Evolutionary conservation across 2,888 invertebrate species (phyloP).

Genomic region (Apamea monoglypha): DNA sequence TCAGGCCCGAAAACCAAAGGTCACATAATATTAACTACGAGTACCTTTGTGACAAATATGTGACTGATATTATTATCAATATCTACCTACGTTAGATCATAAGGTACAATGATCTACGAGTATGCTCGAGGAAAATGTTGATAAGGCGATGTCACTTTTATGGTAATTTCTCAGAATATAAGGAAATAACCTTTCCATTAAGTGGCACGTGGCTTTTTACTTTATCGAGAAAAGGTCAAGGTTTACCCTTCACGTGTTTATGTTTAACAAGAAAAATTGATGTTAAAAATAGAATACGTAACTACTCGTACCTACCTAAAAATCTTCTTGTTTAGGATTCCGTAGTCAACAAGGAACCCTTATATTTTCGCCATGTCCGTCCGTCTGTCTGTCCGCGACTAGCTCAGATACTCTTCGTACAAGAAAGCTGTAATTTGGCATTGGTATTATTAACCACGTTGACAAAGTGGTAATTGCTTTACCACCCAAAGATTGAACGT

Average conservation of each 20-base stretch:
- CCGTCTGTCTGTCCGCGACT: neutral
- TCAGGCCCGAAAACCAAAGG: neutral
- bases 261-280: neutral
- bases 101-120: neutral
- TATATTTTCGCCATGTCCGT: neutral
- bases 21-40: neutral
- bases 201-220: slow-evolving; percentile 14
- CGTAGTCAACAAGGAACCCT: neutral
- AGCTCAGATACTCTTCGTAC: neutral
- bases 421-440: neutral
- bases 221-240: neutral
- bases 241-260: neutral
- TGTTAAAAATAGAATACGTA: neutral
- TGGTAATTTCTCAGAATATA: slow-evolving; percentile 52
- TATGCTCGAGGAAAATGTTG: slow-evolving; percentile 17
- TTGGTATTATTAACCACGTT: no score
- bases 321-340: neutral
- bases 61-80: neutral
- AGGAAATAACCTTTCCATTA: slow-evolving; percentile 43
- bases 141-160: slow-evolving; percentile 41
- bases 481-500: no score
- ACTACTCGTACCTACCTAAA: neutral
- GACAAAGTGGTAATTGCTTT: no score
- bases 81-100: neutral
- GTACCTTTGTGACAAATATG: slow-evolving; percentile 3